Conservation (phyloP, 2,113 vertebrate species). For the Pavo muticus region DNA sequence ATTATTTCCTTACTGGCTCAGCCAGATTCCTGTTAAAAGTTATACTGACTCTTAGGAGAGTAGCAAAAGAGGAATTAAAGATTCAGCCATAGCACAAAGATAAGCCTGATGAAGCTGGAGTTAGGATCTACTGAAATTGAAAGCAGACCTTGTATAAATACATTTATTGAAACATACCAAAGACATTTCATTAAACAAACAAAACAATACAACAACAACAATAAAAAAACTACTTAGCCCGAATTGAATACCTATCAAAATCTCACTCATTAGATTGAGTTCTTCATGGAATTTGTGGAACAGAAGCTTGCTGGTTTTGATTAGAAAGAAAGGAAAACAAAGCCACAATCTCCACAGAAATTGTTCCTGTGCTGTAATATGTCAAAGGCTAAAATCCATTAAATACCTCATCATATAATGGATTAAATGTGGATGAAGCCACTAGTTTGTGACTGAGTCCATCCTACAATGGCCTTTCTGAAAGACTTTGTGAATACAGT, state of each 20-base stretch:
- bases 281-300: background rate
- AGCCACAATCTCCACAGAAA: background rate
- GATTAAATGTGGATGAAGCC: background rate
- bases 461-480: background rate
- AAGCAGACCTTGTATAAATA: constrained; percentile 52
- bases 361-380: background rate
- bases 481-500: background rate
- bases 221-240: background rate
- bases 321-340: background rate
- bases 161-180: constrained; percentile 41
- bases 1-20: constrained; percentile 73
- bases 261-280: background rate
- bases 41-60: constrained; percentile 51
- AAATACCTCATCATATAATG: background rate
- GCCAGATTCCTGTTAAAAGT: constrained; percentile 71
- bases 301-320: background rate
- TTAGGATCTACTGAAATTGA: constrained; percentile 53
- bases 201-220: background rate
- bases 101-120: constrained; percentile 44
- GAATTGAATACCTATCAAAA: background rate
- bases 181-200: constrained; percentile 24
- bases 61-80: constrained; percentile 61
- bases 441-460: background rate
- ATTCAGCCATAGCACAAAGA: constrained; percentile 54
- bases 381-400: background rate